phyloP scores from a whole-genome alignment of 2,888 invertebrate species.

The Polyommatus iphigenia region DNA sequence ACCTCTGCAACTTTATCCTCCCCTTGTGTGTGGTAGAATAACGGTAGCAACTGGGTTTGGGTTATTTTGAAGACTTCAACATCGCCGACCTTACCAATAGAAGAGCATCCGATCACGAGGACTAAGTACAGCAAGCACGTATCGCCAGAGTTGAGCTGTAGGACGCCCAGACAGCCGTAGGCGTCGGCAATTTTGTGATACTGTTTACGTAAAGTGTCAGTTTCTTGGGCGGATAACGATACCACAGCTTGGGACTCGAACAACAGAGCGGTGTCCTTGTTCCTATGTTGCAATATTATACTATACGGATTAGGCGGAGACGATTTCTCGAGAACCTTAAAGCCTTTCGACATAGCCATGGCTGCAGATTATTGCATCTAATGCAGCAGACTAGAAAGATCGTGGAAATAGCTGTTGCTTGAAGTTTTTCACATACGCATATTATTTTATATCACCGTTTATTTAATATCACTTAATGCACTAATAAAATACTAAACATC shows the following conservation, averaged over 20 bases:
- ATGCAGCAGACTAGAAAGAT: conserved; percentile 26
- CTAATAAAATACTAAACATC: background rate
- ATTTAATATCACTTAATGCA: background rate
- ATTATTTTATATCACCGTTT: background rate
- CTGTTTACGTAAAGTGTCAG: conserved; percentile 92
- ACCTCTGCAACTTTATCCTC: conserved; percentile 83
- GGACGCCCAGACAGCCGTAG: conserved; percentile 96
- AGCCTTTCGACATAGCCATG: conserved; percentile 97
- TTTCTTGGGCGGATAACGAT: conserved; percentile 91
- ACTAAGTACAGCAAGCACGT: conserved; percentile 93
- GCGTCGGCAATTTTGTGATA: conserved; percentile 96
- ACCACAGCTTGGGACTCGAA: conserved; percentile 97
- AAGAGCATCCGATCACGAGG: conserved; percentile 96
- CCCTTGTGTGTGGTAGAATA: conserved; percentile 85
- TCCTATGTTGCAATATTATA: conserved; percentile 92
- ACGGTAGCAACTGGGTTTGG: conserved; percentile 93
- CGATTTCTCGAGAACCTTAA: conserved; percentile 93
- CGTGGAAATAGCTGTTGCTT: background rate
- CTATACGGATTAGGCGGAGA: conserved; percentile 93
- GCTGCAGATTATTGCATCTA: conserved; percentile 44
- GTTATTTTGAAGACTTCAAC: conserved; percentile 97
- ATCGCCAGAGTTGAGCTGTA: conserved; percentile 92
- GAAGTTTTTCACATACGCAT: background rate
- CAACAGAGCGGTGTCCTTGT: conserved; percentile 91
- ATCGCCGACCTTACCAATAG: conserved; percentile 96